phyloP scores from a whole-genome alignment of 2,888 invertebrate species.

The Uloborus plumipes region DNA sequence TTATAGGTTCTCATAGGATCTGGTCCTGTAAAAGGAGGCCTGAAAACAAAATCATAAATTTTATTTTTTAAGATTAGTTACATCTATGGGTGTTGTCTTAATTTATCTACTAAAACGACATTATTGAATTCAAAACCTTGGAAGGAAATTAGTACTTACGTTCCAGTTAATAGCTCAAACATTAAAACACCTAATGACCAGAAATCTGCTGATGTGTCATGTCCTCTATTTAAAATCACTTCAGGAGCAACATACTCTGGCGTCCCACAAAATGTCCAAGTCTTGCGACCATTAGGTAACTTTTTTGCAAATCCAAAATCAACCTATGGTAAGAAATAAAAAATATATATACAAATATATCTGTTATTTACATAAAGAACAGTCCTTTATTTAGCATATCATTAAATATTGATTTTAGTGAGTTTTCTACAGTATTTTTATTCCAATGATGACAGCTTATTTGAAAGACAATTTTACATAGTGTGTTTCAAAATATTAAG shows the following conservation, averaged over 20 bases:
- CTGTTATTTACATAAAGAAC: not conserved
- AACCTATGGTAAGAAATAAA: slow-evolving; percentile 74
- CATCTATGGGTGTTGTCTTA: not conserved
- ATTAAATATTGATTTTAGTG: too few relatives aligned
- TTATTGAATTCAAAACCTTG: not conserved
- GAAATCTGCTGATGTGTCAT: slow-evolving; percentile 92
- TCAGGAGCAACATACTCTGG: slow-evolving; percentile 96
- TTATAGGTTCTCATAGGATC: slow-evolving; percentile 99
- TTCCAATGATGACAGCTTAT: too few relatives aligned
- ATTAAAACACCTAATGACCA: slow-evolving; percentile 99
- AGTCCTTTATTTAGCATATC: too few relatives aligned
- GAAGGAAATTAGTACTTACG: slow-evolving; percentile 69
- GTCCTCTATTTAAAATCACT: slow-evolving; percentile 97
- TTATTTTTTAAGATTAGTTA: not conserved
- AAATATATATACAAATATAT: not conserved
- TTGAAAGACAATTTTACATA: too few relatives aligned
- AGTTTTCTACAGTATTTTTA: too few relatives aligned
- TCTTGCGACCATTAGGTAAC: slow-evolving; percentile 89
- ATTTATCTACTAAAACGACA: not conserved
- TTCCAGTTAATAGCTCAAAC: slow-evolving; percentile 95
- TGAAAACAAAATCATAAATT: slow-evolving; percentile 67
- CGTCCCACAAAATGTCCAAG: slow-evolving; percentile 99
- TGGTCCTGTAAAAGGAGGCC: slow-evolving; percentile 92
- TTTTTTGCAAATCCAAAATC: slow-evolving; percentile 99
- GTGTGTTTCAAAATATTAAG: too few relatives aligned